phyloP scores from a whole-genome alignment of 2,797 vertebrate species.

The Helarctos malayanus region DNA sequence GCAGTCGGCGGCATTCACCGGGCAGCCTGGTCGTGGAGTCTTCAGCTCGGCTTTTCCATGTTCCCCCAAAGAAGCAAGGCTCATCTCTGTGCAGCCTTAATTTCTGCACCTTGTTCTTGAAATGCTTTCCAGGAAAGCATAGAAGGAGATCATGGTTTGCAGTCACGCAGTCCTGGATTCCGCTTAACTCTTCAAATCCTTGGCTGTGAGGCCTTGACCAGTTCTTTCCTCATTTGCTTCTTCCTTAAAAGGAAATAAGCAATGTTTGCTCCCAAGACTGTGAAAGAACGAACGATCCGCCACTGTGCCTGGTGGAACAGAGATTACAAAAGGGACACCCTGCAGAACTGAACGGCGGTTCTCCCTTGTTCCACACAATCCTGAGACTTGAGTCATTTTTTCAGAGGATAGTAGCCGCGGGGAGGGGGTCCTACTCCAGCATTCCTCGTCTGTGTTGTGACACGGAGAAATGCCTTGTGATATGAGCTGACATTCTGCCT shows the following conservation, averaged over 20 bases:
- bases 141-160: not conserved
- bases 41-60: not conserved
- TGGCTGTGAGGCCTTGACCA: not conserved
- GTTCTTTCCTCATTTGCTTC: not conserved
- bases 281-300: not conserved
- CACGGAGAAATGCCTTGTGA: not conserved
- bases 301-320: not conserved
- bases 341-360: not conserved
- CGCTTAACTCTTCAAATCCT: too few species aligned
- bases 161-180: not conserved
- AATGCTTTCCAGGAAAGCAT: not conserved
- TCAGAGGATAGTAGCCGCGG: not conserved
- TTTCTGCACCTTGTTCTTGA: not conserved
- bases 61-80: not conserved
- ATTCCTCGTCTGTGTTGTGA: not conserved
- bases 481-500: not conserved
- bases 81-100: not conserved
- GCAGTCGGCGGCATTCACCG: accelerated
- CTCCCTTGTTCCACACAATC: not conserved
- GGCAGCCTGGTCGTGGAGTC: accelerated
- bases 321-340: not conserved
- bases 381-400: not conserved
- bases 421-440: not conserved
- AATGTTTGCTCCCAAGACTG: not conserved
- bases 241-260: not conserved